These are phyloP conservation scores for Drosophila sp. DNA, from an alignment of 1,140 invertebrate species.

Conservation along the genomic window DNA sequence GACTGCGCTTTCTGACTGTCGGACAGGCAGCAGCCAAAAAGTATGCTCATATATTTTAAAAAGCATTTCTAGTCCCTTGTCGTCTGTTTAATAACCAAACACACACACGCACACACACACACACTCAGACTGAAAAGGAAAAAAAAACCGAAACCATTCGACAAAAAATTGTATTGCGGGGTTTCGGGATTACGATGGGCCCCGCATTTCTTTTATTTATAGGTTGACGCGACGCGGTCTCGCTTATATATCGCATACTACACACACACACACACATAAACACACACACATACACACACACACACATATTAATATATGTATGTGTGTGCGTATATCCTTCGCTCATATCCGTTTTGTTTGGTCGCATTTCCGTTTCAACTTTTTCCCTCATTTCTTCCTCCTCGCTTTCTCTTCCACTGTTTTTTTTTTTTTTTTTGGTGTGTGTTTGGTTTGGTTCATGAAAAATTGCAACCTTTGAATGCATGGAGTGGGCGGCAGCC, in stretches of 20 bases:
- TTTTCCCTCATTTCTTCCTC: conserved; percentile 34
- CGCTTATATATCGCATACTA: conserved; percentile 57
- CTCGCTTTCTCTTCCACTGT: conserved; percentile 15
- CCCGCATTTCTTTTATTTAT: conserved; percentile 67
- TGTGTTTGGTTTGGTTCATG: conserved; percentile 46
- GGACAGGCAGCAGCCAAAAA: conserved; percentile 45
- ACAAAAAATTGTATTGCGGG: conserved; percentile 49
- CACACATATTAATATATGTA: conserved; percentile 5
- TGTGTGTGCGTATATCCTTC: conserved; percentile 36
- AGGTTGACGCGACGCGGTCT: conserved; percentile 66
- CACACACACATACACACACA: conserved; percentile 40
- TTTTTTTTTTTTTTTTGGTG: conserved; percentile 27
- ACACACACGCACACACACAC: conserved; percentile 13
- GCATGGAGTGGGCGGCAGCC: not conserved
- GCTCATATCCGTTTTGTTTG: conserved; percentile 70
- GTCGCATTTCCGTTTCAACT: conserved; percentile 72
- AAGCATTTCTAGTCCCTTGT: conserved; percentile 40
- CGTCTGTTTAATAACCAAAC: conserved; percentile 58
- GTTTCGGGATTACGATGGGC: conserved; percentile 41
- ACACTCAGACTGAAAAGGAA: not conserved
- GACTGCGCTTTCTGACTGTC: conserved; percentile 52
- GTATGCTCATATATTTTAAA: conserved; percentile 60
- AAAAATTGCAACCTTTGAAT: conserved; percentile 51
- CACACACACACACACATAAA: conserved; percentile 23
- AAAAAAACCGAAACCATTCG: conserved; percentile 4